Percentiles rank a stretch among this genome's conserved stretches.
Conservation (phyloP, 2,113 vertebrate species). For the Monopterus albus region DNA sequence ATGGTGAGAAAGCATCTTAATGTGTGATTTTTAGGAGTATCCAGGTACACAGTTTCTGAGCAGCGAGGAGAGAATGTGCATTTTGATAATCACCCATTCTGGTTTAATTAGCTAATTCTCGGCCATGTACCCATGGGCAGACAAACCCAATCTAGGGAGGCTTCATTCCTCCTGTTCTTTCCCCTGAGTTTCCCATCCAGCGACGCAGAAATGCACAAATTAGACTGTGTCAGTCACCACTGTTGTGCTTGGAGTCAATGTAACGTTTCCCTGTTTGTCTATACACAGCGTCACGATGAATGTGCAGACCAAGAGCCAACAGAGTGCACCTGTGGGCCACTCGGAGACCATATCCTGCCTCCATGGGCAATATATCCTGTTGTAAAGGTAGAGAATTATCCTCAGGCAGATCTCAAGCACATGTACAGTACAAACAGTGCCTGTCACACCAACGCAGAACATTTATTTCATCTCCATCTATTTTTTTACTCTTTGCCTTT, state of each 20-base stretch:
- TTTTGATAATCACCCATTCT: neutral
- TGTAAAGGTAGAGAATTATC: slow-evolving; percentile 84
- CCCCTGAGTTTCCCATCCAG: too few relatives aligned
- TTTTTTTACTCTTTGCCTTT: slow-evolving; percentile 14
- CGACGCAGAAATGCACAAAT: neutral
- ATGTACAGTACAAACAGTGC: slow-evolving; percentile 22
- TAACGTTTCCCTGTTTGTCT: slow-evolving; percentile 19
- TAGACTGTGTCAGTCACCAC: slow-evolving; percentile 8
- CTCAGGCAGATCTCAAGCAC: slow-evolving; percentile 5
- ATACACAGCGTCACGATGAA: slow-evolving; percentile 88
- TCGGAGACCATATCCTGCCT: slow-evolving; percentile 91
- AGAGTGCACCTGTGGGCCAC: slow-evolving; percentile 86
- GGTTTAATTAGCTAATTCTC: neutral
- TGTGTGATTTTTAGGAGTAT: neutral
- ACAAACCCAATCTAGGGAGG: neutral
- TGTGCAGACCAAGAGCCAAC: slow-evolving; percentile 82
- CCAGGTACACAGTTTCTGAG: neutral
- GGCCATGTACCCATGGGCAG: neutral
- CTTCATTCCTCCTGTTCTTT: neutral
- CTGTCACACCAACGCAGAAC: slow-evolving; percentile 42
- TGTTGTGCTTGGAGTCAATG: neutral
- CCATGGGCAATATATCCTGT: slow-evolving; percentile 92
- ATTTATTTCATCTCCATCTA: too few relatives aligned
- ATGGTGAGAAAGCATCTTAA: slow-evolving; percentile 78
- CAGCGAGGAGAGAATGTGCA: neutral